These are phyloP conservation scores for Thalassaphorura encarpata DNA, from an alignment of 1,140 invertebrate genomes.

Conservation along the genomic window DNA sequence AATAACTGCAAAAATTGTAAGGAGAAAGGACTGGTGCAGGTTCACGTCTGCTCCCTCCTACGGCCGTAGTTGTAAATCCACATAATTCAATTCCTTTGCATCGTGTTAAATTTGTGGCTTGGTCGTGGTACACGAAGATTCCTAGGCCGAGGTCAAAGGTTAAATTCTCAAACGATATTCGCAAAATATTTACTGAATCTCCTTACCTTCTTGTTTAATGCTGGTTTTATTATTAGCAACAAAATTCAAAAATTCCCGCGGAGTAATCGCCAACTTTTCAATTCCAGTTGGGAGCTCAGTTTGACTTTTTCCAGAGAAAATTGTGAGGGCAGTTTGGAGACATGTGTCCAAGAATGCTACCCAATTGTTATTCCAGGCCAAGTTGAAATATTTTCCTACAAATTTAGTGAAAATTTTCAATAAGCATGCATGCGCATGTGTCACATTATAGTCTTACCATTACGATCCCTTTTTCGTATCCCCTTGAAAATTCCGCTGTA, in stretches of 20 bases:
- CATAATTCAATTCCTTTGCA: neutral
- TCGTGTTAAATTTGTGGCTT: neutral
- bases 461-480: slow-evolving; percentile 50
- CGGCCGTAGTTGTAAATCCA: neutral
- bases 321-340: slow-evolving; percentile 72
- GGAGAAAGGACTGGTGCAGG: neutral
- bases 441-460: slow-evolving; percentile 43
- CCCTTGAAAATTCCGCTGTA: slow-evolving; percentile 81
- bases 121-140: neutral
- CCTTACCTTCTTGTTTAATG: neutral
- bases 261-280: slow-evolving; percentile 69
- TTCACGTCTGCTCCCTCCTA: neutral
- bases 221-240: no score
- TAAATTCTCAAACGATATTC: neutral
- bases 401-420: neutral
- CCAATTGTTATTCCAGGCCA: slow-evolving; percentile 82
- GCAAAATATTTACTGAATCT: neutral
- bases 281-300: slow-evolving; percentile 81
- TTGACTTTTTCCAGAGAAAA: slow-evolving; percentile 60
- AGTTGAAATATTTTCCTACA: slow-evolving; percentile 46
- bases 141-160: neutral
- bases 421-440: neutral
- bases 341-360: slow-evolving; percentile 88
- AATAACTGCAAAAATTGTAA: neutral
- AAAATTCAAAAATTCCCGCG: slow-evolving; percentile 35